Conservation (phyloP, 2,113 vertebrate species). For the Rhea americana region DNA sequence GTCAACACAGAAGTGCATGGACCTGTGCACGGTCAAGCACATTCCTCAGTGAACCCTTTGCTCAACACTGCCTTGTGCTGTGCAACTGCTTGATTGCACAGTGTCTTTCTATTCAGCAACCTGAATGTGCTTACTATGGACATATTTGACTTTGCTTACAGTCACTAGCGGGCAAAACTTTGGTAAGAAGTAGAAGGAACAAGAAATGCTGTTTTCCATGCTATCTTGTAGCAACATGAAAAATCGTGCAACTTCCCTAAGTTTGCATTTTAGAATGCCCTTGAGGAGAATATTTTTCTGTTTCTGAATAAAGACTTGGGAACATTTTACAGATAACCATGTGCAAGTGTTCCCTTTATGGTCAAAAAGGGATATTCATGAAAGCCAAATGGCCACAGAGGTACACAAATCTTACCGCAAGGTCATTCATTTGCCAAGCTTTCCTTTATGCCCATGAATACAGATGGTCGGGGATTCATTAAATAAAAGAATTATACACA, state of each 20-base stretch:
- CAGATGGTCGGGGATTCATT: constrained; percentile 33
- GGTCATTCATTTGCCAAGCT: background rate
- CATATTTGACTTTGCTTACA: background rate
- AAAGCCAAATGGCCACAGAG: constrained; percentile 30
- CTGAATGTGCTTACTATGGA: background rate
- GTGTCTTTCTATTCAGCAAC: background rate
- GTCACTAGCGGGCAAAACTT: background rate
- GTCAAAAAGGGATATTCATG: constrained; percentile 18
- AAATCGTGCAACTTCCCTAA: background rate
- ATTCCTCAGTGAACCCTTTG: accelerated
- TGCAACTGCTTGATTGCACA: background rate
- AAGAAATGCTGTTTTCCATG: constrained; percentile 1
- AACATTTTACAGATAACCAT: background rate
- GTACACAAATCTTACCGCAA: constrained; percentile 40
- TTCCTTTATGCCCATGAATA: constrained; percentile 26
- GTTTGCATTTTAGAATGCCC: background rate
- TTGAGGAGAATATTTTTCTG: constrained; percentile 18
- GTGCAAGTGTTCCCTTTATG: constrained; percentile 40
- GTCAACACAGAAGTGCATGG: background rate
- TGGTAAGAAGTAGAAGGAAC: background rate
- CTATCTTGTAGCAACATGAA: background rate
- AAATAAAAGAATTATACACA: background rate
- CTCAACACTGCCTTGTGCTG: background rate
- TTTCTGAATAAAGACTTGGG: constrained; percentile 40
- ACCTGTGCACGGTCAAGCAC: accelerated